These are phyloP conservation scores for Troides oblongomaculatus DNA, from an alignment of 2,888 invertebrate species.

Conservation along the genomic window DNA sequence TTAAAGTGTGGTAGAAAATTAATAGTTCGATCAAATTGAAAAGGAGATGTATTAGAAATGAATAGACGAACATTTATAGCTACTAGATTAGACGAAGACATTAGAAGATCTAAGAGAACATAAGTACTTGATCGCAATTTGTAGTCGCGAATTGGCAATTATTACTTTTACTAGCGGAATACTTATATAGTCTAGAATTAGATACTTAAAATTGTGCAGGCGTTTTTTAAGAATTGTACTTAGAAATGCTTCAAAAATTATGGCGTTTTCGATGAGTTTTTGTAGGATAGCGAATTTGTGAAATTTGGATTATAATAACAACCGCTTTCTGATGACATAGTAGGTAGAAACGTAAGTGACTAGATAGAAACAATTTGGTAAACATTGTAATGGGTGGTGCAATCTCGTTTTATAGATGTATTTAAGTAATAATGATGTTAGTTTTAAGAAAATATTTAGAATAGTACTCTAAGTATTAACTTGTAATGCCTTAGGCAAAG, in stretches of 20 bases:
- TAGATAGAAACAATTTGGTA: constrained; percentile 62
- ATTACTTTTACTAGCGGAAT: constrained; percentile 59
- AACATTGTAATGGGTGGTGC: constrained; percentile 74
- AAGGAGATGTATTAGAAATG: constrained; percentile 55
- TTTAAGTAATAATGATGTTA: constrained; percentile 36
- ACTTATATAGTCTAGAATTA: constrained; percentile 60
- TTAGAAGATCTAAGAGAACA: constrained; percentile 52
- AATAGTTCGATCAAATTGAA: constrained; percentile 52
- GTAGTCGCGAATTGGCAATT: constrained; percentile 64
- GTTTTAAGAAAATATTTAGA: constrained; percentile 28
- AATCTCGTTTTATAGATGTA: constrained; percentile 68
- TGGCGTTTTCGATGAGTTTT: constrained; percentile 37
- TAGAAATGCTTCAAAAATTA: constrained; percentile 62
- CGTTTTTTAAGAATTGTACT: constrained; percentile 57
- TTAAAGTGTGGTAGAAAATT: constrained; percentile 65
- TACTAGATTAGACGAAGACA: constrained; percentile 62
- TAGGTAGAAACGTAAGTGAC: constrained; percentile 54
- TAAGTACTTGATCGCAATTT: constrained; percentile 49
- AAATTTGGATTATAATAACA: constrained; percentile 31
- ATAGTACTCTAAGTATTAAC: constrained; percentile 39
- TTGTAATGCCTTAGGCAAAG: constrained; percentile 63
- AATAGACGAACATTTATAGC: constrained; percentile 58
- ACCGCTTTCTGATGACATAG: constrained; percentile 34
- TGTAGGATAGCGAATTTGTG: constrained; percentile 36
- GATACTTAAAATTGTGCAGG: constrained; percentile 56